Evolutionary conservation across 1,140 invertebrate species (phyloP).

Genomic region (Lysiphlebus fabarum): DNA sequence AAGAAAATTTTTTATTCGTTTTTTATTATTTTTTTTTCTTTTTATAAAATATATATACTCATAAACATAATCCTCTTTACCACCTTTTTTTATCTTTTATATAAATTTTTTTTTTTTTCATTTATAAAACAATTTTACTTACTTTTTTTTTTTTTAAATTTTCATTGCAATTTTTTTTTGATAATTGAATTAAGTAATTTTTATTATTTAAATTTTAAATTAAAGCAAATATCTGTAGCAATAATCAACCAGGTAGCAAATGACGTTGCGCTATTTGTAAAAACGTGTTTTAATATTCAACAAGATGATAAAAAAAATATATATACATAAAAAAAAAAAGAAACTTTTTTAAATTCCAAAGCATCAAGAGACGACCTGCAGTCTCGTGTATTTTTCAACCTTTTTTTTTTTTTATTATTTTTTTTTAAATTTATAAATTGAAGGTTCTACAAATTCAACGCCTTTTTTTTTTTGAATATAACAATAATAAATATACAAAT

Average conservation of each 20-base stretch:
- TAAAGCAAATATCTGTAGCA: conserved; percentile 18
- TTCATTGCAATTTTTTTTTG: not conserved
- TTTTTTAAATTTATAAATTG: conserved; percentile 51
- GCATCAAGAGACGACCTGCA: conserved; percentile 15
- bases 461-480: no score
- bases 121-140: not conserved
- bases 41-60: not conserved
- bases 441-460: no score
- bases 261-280: conserved; percentile 38
- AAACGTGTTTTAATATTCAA: conserved; percentile 28
- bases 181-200: not conserved
- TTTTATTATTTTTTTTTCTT: no score
- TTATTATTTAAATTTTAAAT: conserved; percentile 6
- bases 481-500: no score
- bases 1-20: conserved; percentile 17
- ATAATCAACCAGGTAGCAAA: conserved; percentile 43
- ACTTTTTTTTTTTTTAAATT: not conserved
- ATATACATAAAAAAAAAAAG: no score
- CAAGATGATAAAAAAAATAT: no score
- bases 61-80: not conserved
- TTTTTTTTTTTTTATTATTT: no score
- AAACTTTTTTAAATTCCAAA: conserved; percentile 10
- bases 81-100: not conserved
- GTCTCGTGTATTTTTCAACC: conserved; percentile 38
- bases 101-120: not conserved